Base-by-base conservation (phyloP, 2,113 vertebrate genomes). In the Ptyas mucosa region DNA sequence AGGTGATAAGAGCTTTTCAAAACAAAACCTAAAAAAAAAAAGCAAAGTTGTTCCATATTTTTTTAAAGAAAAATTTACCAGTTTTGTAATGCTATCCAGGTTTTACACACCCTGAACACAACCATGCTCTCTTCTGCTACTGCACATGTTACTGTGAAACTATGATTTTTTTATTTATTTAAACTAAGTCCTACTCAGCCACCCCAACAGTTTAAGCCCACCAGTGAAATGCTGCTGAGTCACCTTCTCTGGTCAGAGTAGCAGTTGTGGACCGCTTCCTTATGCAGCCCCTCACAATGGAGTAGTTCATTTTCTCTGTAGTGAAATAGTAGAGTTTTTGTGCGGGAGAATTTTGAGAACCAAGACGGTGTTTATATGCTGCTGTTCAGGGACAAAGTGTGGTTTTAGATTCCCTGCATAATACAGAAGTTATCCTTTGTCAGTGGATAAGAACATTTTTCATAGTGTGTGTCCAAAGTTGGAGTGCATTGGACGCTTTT, bases 261-360 rank as follows among this genome's bases (percentile, higher is more conserved):
- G 21, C 89, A 91, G 7, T 53, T 61, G 94, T 51, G 57, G 93
- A 91, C 81, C 93, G 53, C 85, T 58, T 93, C 89, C 91, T 90
- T 3, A 4, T 11, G 64, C 15, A 61, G 75, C 90, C 34, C 8
- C 46, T 61, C 52, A 87, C 85, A 88, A 92, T 92, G 54, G 85
- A 61, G 85, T n/a, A 34, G 39, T 92, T 95, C 91, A 94, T 9
- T 53, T 93, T 94, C 94, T 87, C 58, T 14, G 46, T 20, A 49
- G 24, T 21, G 85, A 69, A 20, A 51, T 23, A 49, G 21, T 18
- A 53, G 18, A 87, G 7, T 23, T 93, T 95, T 75, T 1, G 0
- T 92, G 61, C 8, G 7, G 89, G 90, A 93, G 89, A 86, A 75
- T 90, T 95, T 69, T 39, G 54, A 93, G 91, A 34, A 91, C 43